These are phyloP conservation scores for Malurus leucopterus DNA, from an alignment of 2,797 vertebrate species.

Conservation along the genomic window DNA sequence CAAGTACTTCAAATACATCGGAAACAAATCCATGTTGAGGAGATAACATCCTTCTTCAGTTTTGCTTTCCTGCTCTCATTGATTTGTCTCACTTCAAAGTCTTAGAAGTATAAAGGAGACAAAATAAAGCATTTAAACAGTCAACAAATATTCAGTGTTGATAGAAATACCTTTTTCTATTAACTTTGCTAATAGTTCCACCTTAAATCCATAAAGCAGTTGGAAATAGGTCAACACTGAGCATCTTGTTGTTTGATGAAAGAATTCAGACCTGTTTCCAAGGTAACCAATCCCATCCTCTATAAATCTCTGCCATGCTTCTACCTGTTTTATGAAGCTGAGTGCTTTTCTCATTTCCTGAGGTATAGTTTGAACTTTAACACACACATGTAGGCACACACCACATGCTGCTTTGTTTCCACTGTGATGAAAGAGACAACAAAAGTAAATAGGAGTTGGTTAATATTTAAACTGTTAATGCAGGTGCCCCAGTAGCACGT, in stretches of 20 bases:
- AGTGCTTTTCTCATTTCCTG: slow-evolving; percentile 21
- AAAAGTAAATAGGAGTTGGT: slow-evolving; percentile 38
- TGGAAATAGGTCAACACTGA: slow-evolving; percentile 54
- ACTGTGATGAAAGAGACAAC: background rate
- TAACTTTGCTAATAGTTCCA: background rate
- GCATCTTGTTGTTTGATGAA: slow-evolving; percentile 58
- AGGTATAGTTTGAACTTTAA: slow-evolving; percentile 13
- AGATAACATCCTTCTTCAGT: background rate
- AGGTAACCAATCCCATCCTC: slow-evolving; percentile 57
- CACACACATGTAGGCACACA: background rate
- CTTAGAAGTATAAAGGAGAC: background rate
- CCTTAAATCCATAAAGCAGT: slow-evolving; percentile 24
- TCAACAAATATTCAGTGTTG: background rate
- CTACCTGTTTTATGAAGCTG: slow-evolving; percentile 36
- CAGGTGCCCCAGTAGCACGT: background rate
- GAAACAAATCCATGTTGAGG: background rate
- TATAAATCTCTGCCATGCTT: slow-evolving; percentile 38
- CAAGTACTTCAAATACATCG: background rate
- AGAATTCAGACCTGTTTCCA: slow-evolving; percentile 68
- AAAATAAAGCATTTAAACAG: background rate
- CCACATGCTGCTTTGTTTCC: slow-evolving; percentile 20
- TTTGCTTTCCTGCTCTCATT: background rate
- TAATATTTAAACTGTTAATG: slow-evolving; percentile 53
- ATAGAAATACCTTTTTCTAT: background rate
- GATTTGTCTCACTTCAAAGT: background rate